Conservation (phyloP, 1,140 invertebrate genomes). For the Diplogasteroides magnus region DNA sequence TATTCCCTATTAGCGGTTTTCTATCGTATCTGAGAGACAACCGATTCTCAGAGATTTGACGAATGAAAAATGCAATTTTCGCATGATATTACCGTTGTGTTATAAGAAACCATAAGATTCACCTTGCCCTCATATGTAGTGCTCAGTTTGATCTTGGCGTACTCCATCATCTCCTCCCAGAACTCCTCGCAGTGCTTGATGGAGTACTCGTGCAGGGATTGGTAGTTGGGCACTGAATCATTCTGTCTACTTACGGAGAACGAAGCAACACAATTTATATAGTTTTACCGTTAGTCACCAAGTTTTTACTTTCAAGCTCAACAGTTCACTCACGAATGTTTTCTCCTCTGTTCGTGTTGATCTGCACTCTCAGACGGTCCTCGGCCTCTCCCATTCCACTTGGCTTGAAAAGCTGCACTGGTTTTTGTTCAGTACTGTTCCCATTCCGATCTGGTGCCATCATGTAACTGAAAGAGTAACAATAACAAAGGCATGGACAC, state of each 20-base stretch:
- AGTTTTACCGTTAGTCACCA: not conserved
- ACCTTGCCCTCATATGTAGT: no score
- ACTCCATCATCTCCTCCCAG: constrained; percentile 60
- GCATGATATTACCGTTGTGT: no score
- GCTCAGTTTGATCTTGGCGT: constrained; percentile 56
- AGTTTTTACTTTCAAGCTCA: not conserved
- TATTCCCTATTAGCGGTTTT: no score
- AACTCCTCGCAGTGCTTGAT: constrained; percentile 59
- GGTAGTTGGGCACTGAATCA: constrained; percentile 57
- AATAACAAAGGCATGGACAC: no score
- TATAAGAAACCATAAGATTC: no score
- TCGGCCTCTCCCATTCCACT: not conserved
- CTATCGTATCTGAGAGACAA: no score
- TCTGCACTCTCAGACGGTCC: not conserved
- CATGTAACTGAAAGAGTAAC: no score
- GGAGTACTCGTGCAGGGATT: constrained; percentile 59
- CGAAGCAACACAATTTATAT: not conserved
- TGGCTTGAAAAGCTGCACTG: no score
- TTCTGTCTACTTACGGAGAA: not conserved
- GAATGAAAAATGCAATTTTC: no score
- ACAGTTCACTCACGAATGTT: not conserved
- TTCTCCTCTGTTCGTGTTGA: not conserved
- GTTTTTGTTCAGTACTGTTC: no score
- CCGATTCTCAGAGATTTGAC: no score
- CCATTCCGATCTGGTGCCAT: not conserved